phyloP scores from a whole-genome alignment of 1,140 invertebrate species.

The Drosophila prosaltans region DNA sequence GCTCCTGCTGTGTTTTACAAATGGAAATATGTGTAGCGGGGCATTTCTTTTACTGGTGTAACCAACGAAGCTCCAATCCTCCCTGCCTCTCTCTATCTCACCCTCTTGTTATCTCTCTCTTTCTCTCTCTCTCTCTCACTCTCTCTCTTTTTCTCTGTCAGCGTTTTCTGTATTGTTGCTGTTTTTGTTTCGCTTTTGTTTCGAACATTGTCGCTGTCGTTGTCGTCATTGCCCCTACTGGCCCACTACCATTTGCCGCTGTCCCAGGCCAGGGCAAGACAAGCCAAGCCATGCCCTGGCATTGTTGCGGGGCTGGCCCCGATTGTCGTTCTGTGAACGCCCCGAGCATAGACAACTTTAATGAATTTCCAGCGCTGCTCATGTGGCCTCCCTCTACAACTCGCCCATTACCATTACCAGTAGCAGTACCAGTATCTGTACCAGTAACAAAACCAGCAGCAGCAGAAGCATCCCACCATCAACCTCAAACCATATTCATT shows the following conservation, averaged over 20 bases:
- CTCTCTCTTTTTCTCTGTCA: slow-evolving; percentile 15
- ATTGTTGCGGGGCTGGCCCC: slow-evolving; percentile 71
- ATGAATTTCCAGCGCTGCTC: slow-evolving; percentile 67
- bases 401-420: too few relatives aligned
- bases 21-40: slow-evolving; percentile 47
- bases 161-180: slow-evolving; percentile 56
- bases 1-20: slow-evolving; percentile 57
- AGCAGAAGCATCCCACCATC: slow-evolving; percentile 7
- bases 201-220: slow-evolving; percentile 69
- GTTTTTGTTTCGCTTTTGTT: slow-evolving; percentile 76
- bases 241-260: slow-evolving; percentile 29
- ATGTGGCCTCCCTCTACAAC: slow-evolving; percentile 37
- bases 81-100: slow-evolving; percentile 12
- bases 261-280: slow-evolving; percentile 28
- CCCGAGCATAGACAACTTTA: slow-evolving; percentile 79
- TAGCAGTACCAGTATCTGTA: too few relatives aligned
- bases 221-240: slow-evolving; percentile 74
- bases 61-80: slow-evolving; percentile 11
- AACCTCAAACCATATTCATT: background rate
- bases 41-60: slow-evolving; percentile 44
- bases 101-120: background rate
- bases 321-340: slow-evolving; percentile 78
- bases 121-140: slow-evolving; percentile 18
- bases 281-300: slow-evolving; percentile 18
- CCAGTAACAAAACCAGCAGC: too few relatives aligned